Conservation (phyloP, 2,113 vertebrate species). For the Amazona guildingii region DNA sequence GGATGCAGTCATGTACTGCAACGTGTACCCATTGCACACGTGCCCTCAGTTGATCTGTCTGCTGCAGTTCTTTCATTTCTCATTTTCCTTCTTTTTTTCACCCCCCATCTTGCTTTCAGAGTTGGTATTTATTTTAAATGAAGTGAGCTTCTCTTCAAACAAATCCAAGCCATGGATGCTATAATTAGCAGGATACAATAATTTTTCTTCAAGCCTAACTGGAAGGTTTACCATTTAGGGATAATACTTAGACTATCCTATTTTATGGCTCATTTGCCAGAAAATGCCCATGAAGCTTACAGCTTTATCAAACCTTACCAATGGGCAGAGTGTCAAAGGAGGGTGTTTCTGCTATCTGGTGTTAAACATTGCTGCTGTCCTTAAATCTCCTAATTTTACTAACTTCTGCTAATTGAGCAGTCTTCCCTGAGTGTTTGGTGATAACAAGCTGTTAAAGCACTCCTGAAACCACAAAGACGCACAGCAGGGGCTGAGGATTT, state of each 20-base stretch:
- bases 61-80: not conserved
- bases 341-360: not conserved
- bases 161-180: conserved; percentile 2
- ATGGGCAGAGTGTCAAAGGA: not conserved
- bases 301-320: conserved; percentile 46
- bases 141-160: conserved; percentile 44
- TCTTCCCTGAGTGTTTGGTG: not conserved
- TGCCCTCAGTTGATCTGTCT: rapidly evolving
- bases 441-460: not conserved
- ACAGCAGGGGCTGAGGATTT: not conserved
- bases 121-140: conserved; percentile 9
- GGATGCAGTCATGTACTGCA: not conserved
- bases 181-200: conserved; percentile 65
- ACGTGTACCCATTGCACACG: rapidly evolving
- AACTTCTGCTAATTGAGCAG: not conserved
- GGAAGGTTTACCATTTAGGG: conserved; percentile 53
- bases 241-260: conserved; percentile 44
- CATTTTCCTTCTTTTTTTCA: not conserved
- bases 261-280: conserved; percentile 60
- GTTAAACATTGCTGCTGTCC: not conserved
- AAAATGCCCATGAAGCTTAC: conserved; percentile 27
- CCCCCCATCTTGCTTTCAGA: not conserved
- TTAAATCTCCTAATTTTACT: not conserved
- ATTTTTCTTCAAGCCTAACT: conserved; percentile 58
- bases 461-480: not conserved